Percentiles rank a stretch among this genome's conserved stretches.
These are phyloP conservation scores for Ypsolopha scabrella DNA, from an alignment of 2,888 invertebrate species.

Conservation along the genomic window DNA sequence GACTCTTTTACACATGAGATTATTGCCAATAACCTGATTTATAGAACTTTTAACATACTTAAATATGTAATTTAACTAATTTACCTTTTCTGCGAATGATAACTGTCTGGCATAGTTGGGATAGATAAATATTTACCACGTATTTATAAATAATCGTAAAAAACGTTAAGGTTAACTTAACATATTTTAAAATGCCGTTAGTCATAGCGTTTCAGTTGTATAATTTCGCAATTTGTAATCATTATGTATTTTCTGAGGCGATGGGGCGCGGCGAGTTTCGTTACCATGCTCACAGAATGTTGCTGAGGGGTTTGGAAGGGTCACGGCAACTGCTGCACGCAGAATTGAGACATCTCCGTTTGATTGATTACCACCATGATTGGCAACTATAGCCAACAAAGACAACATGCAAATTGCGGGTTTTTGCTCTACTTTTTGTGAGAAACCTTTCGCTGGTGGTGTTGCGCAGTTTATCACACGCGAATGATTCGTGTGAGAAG, in stretches of 20 bases:
- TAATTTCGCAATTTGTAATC: slow-evolving; percentile 62
- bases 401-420: slow-evolving; percentile 39
- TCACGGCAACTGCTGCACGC: slow-evolving; percentile 35
- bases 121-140: too few relatives aligned
- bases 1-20: too few relatives aligned
- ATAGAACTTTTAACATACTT: too few relatives aligned
- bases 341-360: slow-evolving; percentile 60
- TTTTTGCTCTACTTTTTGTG: slow-evolving; percentile 28
- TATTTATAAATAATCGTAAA: too few relatives aligned
- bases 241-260: slow-evolving; percentile 48
- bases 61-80: not conserved
- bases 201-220: slow-evolving; percentile 34
- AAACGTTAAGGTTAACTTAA: not conserved
- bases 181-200: slow-evolving; percentile 36
- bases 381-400: slow-evolving; percentile 47
- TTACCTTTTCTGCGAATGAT: not conserved
- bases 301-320: slow-evolving; percentile 12
- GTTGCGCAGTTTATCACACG: slow-evolving; percentile 39
- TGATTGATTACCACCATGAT: slow-evolving; percentile 60
- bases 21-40: too few relatives aligned
- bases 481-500: slow-evolving; percentile 49
- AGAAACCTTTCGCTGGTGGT: slow-evolving; percentile 29
- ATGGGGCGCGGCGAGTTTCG: slow-evolving; percentile 19
- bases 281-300: too few relatives aligned
- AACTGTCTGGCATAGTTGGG: not conserved